Percentiles rank a stretch among this genome's conserved stretches.
Evolutionary conservation across 2,113 vertebrate genomes (phyloP).

Genomic region (Parotia lawesii): DNA sequence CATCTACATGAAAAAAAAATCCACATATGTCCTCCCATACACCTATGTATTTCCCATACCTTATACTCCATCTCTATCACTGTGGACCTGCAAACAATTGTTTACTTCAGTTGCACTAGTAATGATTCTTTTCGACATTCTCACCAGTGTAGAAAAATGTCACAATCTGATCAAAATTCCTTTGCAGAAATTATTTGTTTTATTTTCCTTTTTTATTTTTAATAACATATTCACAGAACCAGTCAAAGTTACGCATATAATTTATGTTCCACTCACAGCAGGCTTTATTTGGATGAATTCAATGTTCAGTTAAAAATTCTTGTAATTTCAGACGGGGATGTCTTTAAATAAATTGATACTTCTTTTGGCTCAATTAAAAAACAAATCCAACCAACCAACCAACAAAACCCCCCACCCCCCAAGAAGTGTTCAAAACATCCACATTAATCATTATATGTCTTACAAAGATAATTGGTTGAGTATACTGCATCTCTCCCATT

Average conservation of each 20-base stretch:
- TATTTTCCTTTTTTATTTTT: not conserved
- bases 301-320: not conserved
- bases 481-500: not conserved
- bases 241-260: not conserved
- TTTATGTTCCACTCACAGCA: not conserved
- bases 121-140: not conserved
- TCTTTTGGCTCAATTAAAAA: not conserved
- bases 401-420: accelerated
- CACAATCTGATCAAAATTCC: not conserved
- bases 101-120: not conserved
- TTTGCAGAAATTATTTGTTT: not conserved
- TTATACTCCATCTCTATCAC: not conserved
- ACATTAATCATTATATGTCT: not conserved
- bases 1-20: not conserved
- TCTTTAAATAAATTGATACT: not conserved
- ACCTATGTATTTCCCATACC: not conserved
- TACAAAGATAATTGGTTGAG: not conserved
- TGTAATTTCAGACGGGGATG: not conserved
- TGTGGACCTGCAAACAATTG: not conserved
- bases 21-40: not conserved
- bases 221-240: not conserved
- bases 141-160: not conserved
- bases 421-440: not conserved
- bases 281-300: not conserved
- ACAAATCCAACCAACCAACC: accelerated